Conservation (phyloP, 2,888 invertebrate species). For the Pollenia amentaria region DNA sequence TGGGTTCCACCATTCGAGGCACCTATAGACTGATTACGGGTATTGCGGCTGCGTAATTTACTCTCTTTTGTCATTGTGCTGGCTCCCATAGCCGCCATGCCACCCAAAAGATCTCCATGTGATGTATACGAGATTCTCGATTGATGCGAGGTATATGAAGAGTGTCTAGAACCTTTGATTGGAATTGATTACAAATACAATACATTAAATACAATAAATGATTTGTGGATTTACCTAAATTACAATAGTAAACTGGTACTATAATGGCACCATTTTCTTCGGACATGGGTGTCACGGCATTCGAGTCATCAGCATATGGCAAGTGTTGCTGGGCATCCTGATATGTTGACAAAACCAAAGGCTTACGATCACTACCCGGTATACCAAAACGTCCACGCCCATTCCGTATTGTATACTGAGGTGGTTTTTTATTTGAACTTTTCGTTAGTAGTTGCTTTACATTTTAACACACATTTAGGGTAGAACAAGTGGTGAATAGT, state of each 20-base stretch:
- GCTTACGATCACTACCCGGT: conserved; percentile 95
- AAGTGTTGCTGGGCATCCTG: conserved; percentile 97
- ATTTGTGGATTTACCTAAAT: conserved; percentile 87
- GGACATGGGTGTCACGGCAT: conserved; percentile 98
- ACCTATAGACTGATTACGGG: conserved; percentile 89
- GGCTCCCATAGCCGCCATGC: conserved; percentile 86
- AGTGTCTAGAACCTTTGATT: conserved; percentile 91
- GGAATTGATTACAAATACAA: not conserved
- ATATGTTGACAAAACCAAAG: conserved; percentile 96
- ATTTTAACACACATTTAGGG: conserved; percentile 76
- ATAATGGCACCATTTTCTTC: conserved; percentile 98
- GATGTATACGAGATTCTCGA: conserved; percentile 97
- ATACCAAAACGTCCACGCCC: conserved; percentile 91
- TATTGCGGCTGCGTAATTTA: conserved; percentile 90
- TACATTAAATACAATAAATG: not conserved
- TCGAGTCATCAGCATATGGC: conserved; percentile 98
- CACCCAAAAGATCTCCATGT: conserved; percentile 94
- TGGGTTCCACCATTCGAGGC: conserved; percentile 86
- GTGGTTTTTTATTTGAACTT: conserved; percentile 76
- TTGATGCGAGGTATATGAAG: conserved; percentile 97
- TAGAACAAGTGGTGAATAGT: conserved; percentile 78
- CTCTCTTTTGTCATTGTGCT: conserved; percentile 91
- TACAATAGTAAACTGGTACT: conserved; percentile 95
- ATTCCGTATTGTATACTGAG: conserved; percentile 93
- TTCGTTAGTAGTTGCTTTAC: conserved; percentile 78